A percentile compares a stretch with the other conserved stretches of the same genome.
phyloP scores from a whole-genome alignment of 2,797 vertebrate species.

The Naso thynnoides region DNA sequence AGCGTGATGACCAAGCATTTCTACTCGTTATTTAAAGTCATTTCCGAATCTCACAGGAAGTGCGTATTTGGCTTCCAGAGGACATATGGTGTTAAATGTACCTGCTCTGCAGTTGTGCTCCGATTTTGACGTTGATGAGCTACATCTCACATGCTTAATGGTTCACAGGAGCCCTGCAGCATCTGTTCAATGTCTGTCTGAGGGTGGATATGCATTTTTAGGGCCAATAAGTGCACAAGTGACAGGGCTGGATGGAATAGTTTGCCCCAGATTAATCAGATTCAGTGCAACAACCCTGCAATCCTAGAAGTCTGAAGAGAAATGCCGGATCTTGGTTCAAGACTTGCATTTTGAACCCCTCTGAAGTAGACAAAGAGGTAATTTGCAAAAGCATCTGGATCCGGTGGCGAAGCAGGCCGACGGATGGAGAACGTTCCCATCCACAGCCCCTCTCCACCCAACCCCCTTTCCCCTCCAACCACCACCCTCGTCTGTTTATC shows the following conservation, averaged over 20 bases:
- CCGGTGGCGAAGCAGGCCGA: conserved; percentile 72
- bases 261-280: conserved; percentile 79
- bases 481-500: conserved; percentile 86
- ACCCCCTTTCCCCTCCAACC: conserved; percentile 67
- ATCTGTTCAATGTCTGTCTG: conserved; percentile 81
- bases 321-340: conserved; percentile 76
- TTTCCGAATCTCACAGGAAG: conserved; percentile 59
- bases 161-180: conserved; percentile 68
- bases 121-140: conserved; percentile 60
- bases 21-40: conserved; percentile 35
- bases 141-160: conserved; percentile 59
- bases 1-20: conserved; percentile 43
- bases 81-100: conserved; percentile 61
- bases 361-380: conserved; percentile 83
- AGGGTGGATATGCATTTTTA: conserved; percentile 65
- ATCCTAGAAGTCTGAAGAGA: conserved; percentile 77
- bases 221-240: conserved; percentile 63
- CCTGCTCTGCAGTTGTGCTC: conserved; percentile 62
- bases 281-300: conserved; percentile 77
- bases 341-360: conserved; percentile 73
- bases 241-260: conserved; percentile 61
- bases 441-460: conserved; percentile 55
- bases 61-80: conserved; percentile 43
- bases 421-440: conserved; percentile 64
- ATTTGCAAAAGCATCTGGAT: conserved; percentile 87